Conservation (phyloP, 2,888 invertebrate genomes). For the Nephrotoma guestfalica region DNA sequence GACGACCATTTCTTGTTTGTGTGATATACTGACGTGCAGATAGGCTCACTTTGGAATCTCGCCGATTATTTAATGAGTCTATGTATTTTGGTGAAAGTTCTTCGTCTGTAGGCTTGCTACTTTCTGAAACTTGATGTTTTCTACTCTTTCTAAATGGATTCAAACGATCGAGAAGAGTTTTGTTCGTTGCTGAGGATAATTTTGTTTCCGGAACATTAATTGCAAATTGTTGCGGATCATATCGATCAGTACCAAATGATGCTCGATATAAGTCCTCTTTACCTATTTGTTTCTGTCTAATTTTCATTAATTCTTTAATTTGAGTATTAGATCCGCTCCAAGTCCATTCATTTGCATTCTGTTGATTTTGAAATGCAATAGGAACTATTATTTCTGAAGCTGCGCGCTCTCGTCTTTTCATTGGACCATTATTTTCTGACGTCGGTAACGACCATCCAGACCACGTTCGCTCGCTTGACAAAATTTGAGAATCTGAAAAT, state of each 20-base stretch:
- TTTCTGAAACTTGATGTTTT: neutral
- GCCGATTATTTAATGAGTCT: slow-evolving; percentile 7
- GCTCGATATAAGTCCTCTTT: slow-evolving; percentile 18
- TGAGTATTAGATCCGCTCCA: slow-evolving; percentile 33
- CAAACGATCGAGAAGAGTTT: slow-evolving; percentile 21
- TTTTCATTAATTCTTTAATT: slow-evolving; percentile 20
- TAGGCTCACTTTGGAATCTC: slow-evolving; percentile 8
- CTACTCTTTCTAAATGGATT: slow-evolving; percentile 23
- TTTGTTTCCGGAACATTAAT: slow-evolving; percentile 15
- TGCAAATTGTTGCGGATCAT: slow-evolving; percentile 9
- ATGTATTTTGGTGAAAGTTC: slow-evolving; percentile 9
- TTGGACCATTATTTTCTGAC: slow-evolving; percentile 33
- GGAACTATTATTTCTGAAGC: slow-evolving; percentile 39
- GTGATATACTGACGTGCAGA: slow-evolving; percentile 13
- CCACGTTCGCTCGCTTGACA: slow-evolving; percentile 46
- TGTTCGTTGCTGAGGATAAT: slow-evolving; percentile 8
- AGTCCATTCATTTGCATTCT: slow-evolving; percentile 27
- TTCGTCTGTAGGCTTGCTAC: neutral
- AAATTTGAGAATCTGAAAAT: slow-evolving; percentile 58
- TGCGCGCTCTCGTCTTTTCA: slow-evolving; percentile 38
- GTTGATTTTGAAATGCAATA: neutral
- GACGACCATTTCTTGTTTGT: slow-evolving; percentile 32
- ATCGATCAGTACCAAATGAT: slow-evolving; percentile 9
- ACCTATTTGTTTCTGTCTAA: slow-evolving; percentile 20
- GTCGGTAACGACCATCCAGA: slow-evolving; percentile 37